Evolutionary conservation across 2,888 invertebrate species (phyloP), one percentile per base, ranked within the genome.

Genomic region (Aproaerema taeniolella): DNA sequence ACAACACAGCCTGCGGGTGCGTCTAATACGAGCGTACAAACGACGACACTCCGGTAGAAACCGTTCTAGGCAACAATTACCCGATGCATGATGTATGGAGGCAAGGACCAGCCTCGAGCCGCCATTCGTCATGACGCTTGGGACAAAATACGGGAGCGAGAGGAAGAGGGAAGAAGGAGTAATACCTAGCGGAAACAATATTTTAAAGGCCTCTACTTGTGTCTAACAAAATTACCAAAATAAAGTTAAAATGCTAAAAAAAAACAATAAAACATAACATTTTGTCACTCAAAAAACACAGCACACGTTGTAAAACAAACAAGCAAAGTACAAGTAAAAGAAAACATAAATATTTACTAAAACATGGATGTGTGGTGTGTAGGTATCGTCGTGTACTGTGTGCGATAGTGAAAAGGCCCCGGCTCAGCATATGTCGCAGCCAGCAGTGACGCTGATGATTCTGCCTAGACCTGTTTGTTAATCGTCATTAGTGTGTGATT

Each of bases 11-110:
- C 49, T 30, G 31, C 14, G 47, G 52, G 49, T 5, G 29, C 20
- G 12, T 43, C 49, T 46, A 45, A 49, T 49, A 45, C 47, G 40
- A 32, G 45, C 41, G 46, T 49, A 58, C 50, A 50, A 53, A 58
- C 48, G 58, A 59, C 55, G 56, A 61, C 58, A 61, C 55, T 39
- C 45, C 46, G 47, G 54, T 43, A 48, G 55, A 53, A 52, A 60
- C 50, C 44, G 62, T 65, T 66, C 33, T 50, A 53, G 63, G 68
- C 68, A 57, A 68, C 71, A 69, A 72, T 75, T 74, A 74, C 61
- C 50, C 47, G 61, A 59, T 62, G 48, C 50, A 60, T 66, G 74
- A 72, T 71, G 59, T 62, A 74, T 68, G 60, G 55, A 54, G 57
- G 52, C 54, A 43, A 44, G 54, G 57, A 47, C 50, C 46, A 41